phyloP scores from a whole-genome alignment of 2,113 vertebrate species.

The Arvicanthis niloticus region DNA sequence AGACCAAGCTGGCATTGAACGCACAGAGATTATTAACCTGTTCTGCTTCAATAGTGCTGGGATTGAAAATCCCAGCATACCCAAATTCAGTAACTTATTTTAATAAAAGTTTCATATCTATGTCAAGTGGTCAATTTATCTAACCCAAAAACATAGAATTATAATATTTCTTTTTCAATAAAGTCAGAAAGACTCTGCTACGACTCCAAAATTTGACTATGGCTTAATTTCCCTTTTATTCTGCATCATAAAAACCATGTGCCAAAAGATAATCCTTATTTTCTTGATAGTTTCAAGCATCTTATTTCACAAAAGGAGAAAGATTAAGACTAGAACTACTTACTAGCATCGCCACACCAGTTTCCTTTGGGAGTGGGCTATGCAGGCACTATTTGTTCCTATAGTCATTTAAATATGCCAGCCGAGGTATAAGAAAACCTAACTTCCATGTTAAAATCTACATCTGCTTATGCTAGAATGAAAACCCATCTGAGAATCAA shows the following conservation, averaged over 20 bases:
- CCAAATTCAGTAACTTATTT: slow-evolving; percentile 45
- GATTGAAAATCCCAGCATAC: background rate
- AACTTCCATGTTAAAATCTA: slow-evolving; percentile 71
- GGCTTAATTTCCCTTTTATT: slow-evolving; percentile 30
- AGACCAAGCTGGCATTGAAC: background rate
- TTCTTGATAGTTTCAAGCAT: slow-evolving; percentile 61
- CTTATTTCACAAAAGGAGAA: background rate
- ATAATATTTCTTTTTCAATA: slow-evolving; percentile 42
- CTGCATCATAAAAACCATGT: background rate
- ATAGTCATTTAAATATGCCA: slow-evolving; percentile 65
- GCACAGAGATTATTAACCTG: background rate
- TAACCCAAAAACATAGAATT: slow-evolving; percentile 20
- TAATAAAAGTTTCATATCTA: slow-evolving; percentile 43
- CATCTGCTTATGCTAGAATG: slow-evolving; percentile 84
- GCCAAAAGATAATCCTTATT: slow-evolving; percentile 48
- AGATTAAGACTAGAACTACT: background rate
- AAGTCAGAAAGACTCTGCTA: slow-evolving; percentile 7
- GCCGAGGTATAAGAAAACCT: slow-evolving; percentile 68
- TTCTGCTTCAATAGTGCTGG: background rate
- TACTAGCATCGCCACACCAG: slow-evolving; percentile 47
- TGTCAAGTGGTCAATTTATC: slow-evolving; percentile 43
- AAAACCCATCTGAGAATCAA: slow-evolving; percentile 85
- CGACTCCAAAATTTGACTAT: background rate
- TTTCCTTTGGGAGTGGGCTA: slow-evolving; percentile 9
- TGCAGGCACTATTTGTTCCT: background rate